Percentiles rank a stretch among this genome's conserved stretches.
These are phyloP conservation scores for Heptranchias perlo DNA, from an alignment of 2,113 vertebrate genomes.

Conservation along the genomic window DNA sequence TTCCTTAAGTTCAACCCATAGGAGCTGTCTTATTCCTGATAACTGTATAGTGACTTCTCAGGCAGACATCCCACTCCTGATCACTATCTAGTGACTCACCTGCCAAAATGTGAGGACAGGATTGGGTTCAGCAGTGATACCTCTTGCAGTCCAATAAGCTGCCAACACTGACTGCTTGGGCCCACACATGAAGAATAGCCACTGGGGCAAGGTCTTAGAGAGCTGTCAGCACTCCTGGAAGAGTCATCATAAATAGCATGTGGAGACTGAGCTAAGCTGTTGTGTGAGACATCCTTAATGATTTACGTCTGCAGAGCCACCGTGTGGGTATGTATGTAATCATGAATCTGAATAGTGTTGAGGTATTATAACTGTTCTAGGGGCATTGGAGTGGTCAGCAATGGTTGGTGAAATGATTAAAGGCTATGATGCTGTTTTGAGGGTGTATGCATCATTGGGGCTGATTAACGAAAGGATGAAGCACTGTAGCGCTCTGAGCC, in stretches of 20 bases:
- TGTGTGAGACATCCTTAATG: neutral
- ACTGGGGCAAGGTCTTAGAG: neutral
- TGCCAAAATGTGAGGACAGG: neutral
- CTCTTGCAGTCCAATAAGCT: neutral
- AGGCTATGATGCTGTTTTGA: neutral
- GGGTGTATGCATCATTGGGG: neutral
- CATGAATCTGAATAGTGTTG: neutral
- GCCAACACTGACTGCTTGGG: neutral
- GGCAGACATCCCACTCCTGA: neutral
- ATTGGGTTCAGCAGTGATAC: neutral
- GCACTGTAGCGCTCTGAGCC: neutral
- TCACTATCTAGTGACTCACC: neutral
- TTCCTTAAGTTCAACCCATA: neutral
- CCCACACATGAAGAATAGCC: neutral
- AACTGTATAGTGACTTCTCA: neutral
- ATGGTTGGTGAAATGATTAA: neutral
- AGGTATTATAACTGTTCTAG: neutral
- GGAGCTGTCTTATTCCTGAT: neutral
- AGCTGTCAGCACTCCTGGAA: neutral
- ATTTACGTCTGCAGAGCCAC: neutral
- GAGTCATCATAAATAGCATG: neutral
- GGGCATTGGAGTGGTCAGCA: neutral
- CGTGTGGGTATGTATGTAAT: neutral
- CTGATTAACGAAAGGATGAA: neutral
- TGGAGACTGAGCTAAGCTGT: neutral